Percentiles rank a stretch among this genome's conserved stretches.
phyloP scores from a whole-genome alignment of 1,140 invertebrate genomes.

The Lanistes nyassanus region DNA sequence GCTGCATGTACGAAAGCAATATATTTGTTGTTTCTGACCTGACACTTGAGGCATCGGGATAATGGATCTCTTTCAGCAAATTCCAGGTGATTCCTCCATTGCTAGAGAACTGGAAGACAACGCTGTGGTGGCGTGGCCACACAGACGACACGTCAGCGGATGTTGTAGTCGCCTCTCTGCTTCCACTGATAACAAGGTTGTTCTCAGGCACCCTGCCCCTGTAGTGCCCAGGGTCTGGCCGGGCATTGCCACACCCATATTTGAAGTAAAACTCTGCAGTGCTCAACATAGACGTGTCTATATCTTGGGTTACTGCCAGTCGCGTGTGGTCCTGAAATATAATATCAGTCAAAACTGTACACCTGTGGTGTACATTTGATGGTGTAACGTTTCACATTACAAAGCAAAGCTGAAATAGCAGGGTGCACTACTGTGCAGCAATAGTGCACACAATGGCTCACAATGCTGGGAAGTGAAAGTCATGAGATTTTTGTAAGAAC shows the following conservation, averaged over 20 bases:
- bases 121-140: constrained; percentile 61
- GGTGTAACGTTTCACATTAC: too few species aligned
- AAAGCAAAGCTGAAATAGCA: too few species aligned
- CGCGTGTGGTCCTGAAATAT: constrained; percentile 48
- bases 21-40: constrained; percentile 42
- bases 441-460: too few species aligned
- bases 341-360: too few species aligned
- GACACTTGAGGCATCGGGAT: constrained; percentile 52
- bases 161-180: not conserved
- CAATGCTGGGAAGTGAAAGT: too few species aligned
- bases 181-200: not conserved
- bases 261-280: constrained; percentile 66
- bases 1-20: too few species aligned
- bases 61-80: constrained; percentile 66
- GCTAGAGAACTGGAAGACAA: constrained; percentile 68
- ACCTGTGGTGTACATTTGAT: too few species aligned
- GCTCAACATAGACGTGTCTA: constrained; percentile 66
- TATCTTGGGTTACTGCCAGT: constrained; percentile 64
- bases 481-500: too few species aligned
- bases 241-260: constrained; percentile 61
- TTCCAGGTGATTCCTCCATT: constrained; percentile 69
- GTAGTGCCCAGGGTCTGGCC: not conserved
- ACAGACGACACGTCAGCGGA: constrained; percentile 1
- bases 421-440: too few species aligned
- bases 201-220: not conserved